Evolutionary conservation across 2,113 vertebrate genomes (phyloP), one percentile per base, ranked within the genome.

Genomic region (Morone chrysops): DNA sequence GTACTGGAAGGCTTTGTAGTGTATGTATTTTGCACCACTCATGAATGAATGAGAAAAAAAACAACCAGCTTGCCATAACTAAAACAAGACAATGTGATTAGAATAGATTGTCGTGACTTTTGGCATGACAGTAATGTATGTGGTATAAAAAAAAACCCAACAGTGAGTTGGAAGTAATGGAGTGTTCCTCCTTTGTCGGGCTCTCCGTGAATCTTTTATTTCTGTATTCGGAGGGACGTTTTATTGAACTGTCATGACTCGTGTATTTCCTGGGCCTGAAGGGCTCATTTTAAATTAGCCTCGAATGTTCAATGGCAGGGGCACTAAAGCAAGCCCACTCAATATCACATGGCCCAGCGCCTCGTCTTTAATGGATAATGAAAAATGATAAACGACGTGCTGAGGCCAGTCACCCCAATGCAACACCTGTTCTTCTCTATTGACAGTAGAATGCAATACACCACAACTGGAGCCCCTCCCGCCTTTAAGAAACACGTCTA

Each of bases 231-330:
- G 56, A 9, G 25, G 63, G 76, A 12, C 6, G 68, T 89, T 94
- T 91, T 92, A 94, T 94, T 90, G 92, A 93, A 92, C 92, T 90
- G 92, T 92, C 92, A 92, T 78, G 85, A 86, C 85, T 85, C 22
- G 75, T 87, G 90, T 82, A 81, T 89, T 92, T 94, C 91, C 92
- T 69, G 78, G 25, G 75, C 87, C 86, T 91, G 89, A 94, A 89
- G 89, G 85, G 70, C 90, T 94, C 90, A 78, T 89, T 91, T 90
- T 89, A 91, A 92, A 95, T 95, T 91, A 94, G 83, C 88, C 61
- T 89, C 66, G 60, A 87, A 84, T 81, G 88, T 84, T 92, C 90
- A 91, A 87, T 89, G 93, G 90, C 87, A 69, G 74, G 74, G 62
- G 76, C 91, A 68, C 67, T 73, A 86, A 81, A 93, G 91, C 92